Conservation (phyloP, 1,140 invertebrate species). For the Acromyrmex charruanus region DNA sequence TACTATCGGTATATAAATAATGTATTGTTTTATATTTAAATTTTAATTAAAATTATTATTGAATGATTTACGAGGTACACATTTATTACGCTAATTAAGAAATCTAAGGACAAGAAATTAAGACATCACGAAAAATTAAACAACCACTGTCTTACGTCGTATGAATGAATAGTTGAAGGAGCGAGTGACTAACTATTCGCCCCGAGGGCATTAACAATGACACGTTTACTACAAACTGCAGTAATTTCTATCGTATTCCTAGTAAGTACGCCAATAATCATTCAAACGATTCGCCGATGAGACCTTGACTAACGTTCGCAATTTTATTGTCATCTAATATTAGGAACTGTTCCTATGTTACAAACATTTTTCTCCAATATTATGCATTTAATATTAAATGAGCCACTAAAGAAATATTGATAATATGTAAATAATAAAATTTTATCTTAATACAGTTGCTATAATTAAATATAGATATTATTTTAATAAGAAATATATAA, state of each 20-base stretch:
- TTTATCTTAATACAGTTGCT: background rate
- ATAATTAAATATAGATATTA: background rate
- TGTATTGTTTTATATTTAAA: background rate
- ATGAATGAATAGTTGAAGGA: conserved; percentile 59
- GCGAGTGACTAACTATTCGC: conserved; percentile 65
- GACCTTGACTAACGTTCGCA: background rate
- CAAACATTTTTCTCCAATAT: background rate
- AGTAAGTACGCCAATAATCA: conserved; percentile 28
- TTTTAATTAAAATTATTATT: background rate
- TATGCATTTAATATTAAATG: background rate
- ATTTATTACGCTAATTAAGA: conserved; percentile 7
- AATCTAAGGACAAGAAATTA: background rate
- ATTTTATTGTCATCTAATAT: conserved; percentile 19
- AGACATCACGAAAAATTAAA: background rate
- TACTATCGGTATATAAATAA: background rate
- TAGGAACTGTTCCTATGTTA: background rate
- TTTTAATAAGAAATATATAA: background rate
- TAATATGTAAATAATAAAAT: background rate
- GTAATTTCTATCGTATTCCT: conserved; percentile 35
- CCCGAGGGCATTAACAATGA: conserved; percentile 49
- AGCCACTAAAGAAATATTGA: background rate
- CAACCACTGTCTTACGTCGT: background rate
- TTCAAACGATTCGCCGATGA: conserved; percentile 5
- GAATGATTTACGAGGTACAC: background rate
- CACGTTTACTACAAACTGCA: conserved; percentile 48